These are phyloP conservation scores for Bradypodion ventrale DNA, from an alignment of 2,797 vertebrate genomes.

Conservation along the genomic window DNA sequence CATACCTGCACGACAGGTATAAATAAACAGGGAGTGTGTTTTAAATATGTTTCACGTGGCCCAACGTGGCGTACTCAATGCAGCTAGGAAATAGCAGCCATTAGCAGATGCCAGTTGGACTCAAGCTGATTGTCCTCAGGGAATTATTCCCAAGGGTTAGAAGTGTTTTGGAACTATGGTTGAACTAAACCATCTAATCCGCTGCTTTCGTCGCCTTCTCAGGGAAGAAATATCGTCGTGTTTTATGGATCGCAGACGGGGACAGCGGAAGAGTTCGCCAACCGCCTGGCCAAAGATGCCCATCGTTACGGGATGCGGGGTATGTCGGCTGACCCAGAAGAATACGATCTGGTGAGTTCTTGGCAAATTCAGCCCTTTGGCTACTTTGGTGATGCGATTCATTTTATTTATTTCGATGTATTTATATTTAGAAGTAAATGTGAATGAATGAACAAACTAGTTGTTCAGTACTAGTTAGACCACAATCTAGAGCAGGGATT, in stretches of 20 bases:
- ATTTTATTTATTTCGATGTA: no score
- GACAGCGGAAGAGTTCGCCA: slow-evolving; percentile 95
- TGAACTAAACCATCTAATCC: neutral
- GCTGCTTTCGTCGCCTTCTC: neutral
- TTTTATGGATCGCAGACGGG: slow-evolving; percentile 99
- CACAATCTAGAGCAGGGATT: no score
- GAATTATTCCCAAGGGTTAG: neutral
- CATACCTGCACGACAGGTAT: no score
- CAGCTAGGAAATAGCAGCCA: no score
- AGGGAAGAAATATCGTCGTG: slow-evolving; percentile 92
- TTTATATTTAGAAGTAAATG: no score
- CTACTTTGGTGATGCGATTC: no score
- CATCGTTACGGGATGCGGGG: slow-evolving; percentile 96
- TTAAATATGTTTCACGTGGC: no score
- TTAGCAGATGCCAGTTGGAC: neutral
- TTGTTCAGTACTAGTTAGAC: no score
- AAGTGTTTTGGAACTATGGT: neutral
- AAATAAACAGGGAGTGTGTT: no score
- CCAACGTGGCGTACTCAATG: no score
- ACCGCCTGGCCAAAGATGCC: slow-evolving; percentile 92
- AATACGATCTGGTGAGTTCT: slow-evolving; percentile 90
- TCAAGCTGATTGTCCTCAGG: neutral
- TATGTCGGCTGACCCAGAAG: slow-evolving; percentile 95
- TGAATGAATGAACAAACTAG: no score
- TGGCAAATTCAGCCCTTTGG: neutral